These are phyloP conservation scores for Taenioides sp. DNA, from an alignment of 2,797 vertebrate genomes.

Conservation along the genomic window DNA sequence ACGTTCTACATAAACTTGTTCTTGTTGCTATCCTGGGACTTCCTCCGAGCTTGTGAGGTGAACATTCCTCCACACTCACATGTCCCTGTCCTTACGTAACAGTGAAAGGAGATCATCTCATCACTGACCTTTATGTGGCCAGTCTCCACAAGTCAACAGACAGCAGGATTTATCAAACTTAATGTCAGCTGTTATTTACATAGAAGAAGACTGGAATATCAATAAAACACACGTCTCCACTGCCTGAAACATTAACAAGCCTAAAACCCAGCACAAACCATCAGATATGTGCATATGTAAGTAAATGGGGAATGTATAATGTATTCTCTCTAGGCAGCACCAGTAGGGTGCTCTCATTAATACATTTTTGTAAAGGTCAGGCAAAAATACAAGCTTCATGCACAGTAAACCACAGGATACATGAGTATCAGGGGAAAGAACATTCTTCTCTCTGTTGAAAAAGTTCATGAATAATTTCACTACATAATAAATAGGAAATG, in stretches of 20 bases:
- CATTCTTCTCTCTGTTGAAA: no score
- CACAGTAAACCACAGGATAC: not conserved
- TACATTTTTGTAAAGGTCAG: constrained; percentile 4
- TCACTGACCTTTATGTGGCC: not conserved
- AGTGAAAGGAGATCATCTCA: not conserved
- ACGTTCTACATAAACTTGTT: not conserved
- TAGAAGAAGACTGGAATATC: not conserved
- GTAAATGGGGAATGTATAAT: not conserved
- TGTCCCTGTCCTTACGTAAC: not conserved
- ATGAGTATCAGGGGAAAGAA: not conserved
- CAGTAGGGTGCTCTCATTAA: not conserved
- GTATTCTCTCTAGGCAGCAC: not conserved
- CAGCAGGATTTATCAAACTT: not conserved
- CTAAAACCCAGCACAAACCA: not conserved
- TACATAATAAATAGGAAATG: no score
- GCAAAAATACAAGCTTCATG: not conserved
- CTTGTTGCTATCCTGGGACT: not conserved
- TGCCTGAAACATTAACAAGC: not conserved
- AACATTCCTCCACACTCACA: constrained; percentile 7
- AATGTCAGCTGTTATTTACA: not conserved
- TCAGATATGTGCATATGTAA: constrained; percentile 4
- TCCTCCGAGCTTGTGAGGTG: not conserved
- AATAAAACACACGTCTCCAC: not conserved
- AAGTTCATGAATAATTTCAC: no score
- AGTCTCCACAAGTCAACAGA: not conserved